Percentiles rank a stretch among this genome's conserved stretches.
These are phyloP conservation scores for Molorchus minor DNA, from an alignment of 2,888 invertebrate species.

Conservation along the genomic window DNA sequence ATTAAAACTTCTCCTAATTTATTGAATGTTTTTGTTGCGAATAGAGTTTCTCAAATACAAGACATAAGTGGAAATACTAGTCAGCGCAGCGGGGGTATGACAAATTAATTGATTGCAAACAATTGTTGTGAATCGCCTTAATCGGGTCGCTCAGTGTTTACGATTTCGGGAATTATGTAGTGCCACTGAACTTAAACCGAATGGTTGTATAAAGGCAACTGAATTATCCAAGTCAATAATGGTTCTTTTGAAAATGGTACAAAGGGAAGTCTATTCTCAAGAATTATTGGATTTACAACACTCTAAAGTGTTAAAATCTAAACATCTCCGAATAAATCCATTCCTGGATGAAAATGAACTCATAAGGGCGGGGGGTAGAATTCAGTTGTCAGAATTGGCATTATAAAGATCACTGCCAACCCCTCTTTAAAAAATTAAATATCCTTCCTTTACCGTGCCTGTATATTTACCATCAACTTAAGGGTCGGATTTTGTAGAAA, in stretches of 20 bases:
- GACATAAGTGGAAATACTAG: neutral
- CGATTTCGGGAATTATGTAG: neutral
- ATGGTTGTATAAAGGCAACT: too few species aligned
- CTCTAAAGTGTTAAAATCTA: too few species aligned
- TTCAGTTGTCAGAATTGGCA: conserved; percentile 11
- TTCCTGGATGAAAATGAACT: neutral
- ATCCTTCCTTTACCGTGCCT: too few species aligned
- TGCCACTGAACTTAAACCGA: too few species aligned
- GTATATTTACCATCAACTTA: too few species aligned
- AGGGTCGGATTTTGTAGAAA: too few species aligned
- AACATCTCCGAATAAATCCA: neutral
- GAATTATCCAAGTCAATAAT: too few species aligned
- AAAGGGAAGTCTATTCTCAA: too few species aligned
- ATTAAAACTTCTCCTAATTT: conserved; percentile 1
- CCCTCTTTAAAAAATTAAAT: too few species aligned
- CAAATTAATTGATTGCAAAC: neutral
- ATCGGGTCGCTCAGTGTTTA: neutral
- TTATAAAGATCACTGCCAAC: too few species aligned
- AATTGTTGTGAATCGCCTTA: conserved; percentile 17
- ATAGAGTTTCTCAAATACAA: conserved; percentile 25
- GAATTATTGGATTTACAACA: too few species aligned
- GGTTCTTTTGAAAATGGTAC: too few species aligned
- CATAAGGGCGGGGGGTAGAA: conserved; percentile 9
- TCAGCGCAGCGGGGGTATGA: conserved; percentile 12
- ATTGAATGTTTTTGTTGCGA: conserved; percentile 21